A percentile compares a stretch with the other conserved stretches of the same genome.
Evolutionary conservation across 2,113 vertebrate species (phyloP).

Genomic region (human (Homo sapiens)): DNA sequence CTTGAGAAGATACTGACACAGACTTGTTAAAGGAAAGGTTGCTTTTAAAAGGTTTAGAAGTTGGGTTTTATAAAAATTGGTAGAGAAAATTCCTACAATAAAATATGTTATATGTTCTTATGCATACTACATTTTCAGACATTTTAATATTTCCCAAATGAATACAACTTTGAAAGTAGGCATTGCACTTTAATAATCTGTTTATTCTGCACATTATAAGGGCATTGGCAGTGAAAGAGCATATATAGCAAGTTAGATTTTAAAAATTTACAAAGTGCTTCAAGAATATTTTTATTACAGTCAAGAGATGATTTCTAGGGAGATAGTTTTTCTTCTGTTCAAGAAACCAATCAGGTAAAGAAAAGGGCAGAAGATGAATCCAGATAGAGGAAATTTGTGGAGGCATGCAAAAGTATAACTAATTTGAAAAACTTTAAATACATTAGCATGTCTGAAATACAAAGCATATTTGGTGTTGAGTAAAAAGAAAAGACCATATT

Average conservation of each 20-base stretch:
- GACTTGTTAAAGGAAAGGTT: neutral
- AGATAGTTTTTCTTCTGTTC: neutral
- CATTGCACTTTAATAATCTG: neutral
- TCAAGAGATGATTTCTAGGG: neutral
- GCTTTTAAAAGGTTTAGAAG: slow-evolving; percentile 41
- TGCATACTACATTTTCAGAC: neutral
- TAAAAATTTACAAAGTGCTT: neutral
- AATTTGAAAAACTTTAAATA: neutral
- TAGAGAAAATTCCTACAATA: neutral
- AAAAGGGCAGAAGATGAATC: neutral
- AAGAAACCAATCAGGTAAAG: neutral
- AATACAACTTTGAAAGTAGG: neutral
- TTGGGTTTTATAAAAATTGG: slow-evolving; percentile 34
- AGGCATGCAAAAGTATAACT: neutral
- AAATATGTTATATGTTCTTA: neutral
- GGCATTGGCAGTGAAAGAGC: neutral
- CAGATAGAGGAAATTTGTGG: neutral
- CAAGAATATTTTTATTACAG: neutral
- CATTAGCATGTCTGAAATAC: neutral
- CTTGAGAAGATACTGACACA: slow-evolving; percentile 52
- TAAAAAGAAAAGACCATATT: neutral
- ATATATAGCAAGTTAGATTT: neutral
- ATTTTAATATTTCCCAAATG: neutral
- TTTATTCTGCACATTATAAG: neutral
- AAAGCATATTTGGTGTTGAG: neutral